Evolutionary conservation across 2,888 invertebrate genomes (phyloP).

Genomic region (Machimus atricapillus): DNA sequence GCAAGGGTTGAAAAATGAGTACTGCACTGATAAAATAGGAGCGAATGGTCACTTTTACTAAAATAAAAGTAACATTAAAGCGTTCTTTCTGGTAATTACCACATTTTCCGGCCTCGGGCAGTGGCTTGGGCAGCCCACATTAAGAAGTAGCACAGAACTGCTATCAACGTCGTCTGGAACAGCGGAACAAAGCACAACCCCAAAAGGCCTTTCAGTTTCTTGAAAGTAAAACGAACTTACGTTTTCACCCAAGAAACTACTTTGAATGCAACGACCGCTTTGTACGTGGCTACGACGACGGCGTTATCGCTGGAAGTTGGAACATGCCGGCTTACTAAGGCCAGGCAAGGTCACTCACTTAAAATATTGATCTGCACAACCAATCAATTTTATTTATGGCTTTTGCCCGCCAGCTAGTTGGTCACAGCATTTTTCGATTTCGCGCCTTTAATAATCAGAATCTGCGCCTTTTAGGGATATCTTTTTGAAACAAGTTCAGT

Average conservation of each 20-base stretch:
- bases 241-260: not conserved
- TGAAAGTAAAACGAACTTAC: constrained; percentile 5
- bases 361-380: not conserved
- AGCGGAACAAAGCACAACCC: not conserved
- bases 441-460: not conserved
- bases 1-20: not conserved
- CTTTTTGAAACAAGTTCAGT: not conserved
- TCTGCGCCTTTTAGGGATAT: not conserved
- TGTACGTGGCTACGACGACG: not conserved
- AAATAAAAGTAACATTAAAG: not conserved
- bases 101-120: not conserved
- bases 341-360: not conserved
- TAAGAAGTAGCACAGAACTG: not conserved
- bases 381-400: not conserved
- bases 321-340: not conserved
- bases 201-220: constrained; percentile 10
- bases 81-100: not conserved
- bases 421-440: not conserved
- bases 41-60: not conserved
- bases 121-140: not conserved
- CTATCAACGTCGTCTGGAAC: not conserved
- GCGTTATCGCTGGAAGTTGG: not conserved
- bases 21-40: not conserved
- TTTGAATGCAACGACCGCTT: not conserved
- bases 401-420: not conserved